Evolutionary conservation across 2,888 invertebrate species (phyloP), one percentile per base, ranked within the genome.

Genomic region (Clunio marinus): DNA sequence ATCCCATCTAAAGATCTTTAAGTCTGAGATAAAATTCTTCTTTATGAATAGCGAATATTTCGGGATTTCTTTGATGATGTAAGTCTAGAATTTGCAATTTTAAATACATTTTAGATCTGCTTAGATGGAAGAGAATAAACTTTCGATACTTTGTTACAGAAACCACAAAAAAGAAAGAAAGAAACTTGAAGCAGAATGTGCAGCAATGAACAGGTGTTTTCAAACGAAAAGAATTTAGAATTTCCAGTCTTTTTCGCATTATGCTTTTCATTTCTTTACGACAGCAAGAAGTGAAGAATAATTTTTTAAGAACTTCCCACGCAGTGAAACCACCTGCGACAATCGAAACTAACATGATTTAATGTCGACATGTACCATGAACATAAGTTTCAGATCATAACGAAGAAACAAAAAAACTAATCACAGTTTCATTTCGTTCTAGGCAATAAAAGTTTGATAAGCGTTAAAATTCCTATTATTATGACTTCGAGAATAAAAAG

Each of bases 161-260:
- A 51, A 22, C 51, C 20, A 13, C 15, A 51, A 51, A 8, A 17
- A 22, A n/a, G 3, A 17, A 5, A 2, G n/a, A n/a, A n/a, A n/a
- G n/a, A n/a, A n/a, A n/a, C n/a, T n/a, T n/a, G n/a, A n/a, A n/a
- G n/a, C n/a, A n/a, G n/a, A n/a, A n/a, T n/a, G n/a, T n/a, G n/a
- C n/a, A 32, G 59, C 59, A 60, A 32, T 7, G 10, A 65, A 65
- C 63, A 65, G 63, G 63, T 65, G 63, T 46, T 65, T 65, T 65
- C 25, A 65, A 13, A 22, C 63, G 24, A 65, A 65, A 65, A 27
- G 13, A 15, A 25, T 27, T 63, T 63, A 51, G 51, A 32, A 7
- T 57, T 57, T 57, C 22, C 25, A 22, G 5, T 17, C 17, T 55
- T 17, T 22, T 15, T 22, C n/a, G 55, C n/a, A n/a, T n/a, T 22